Base-by-base conservation (phyloP, 2,888 invertebrate genomes). In the Drosophila prostipennis region DNA sequence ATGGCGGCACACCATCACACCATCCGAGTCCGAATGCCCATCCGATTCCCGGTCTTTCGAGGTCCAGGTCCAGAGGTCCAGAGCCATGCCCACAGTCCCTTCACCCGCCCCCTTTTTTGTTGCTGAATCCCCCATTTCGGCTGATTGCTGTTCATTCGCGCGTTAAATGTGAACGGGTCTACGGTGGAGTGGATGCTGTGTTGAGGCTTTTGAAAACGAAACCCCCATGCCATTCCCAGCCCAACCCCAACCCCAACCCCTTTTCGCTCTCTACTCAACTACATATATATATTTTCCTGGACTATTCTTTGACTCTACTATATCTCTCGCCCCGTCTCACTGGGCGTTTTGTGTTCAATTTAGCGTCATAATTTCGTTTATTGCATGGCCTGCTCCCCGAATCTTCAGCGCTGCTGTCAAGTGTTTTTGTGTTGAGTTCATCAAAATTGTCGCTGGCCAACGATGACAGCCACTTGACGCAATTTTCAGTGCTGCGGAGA, bases 341-440 rank as follows among this genome's bases (percentile, higher is more conserved):
- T 82, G 86, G 73, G 57, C 72, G 83, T 79, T 87, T 85, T 77
- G 79, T 85, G 89, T 80, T 89, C 89, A 88, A 88, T 88, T 88
- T 89, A 88, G 89, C 80, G 79, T 84, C 80, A 87, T 88, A 89
- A 88, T 88, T 88, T 82, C 79, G 85, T 84, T 88, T 79, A 88
- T 89, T 79, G 84, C 78, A 72, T 74, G 71, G 78, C 77, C 79
- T 72, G 51, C 37, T 10, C 52, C 54, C 19, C 34, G 7, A 14
- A 55, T 52, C 64, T 49, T 45, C 65, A 43, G 32, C 67, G 73
- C 78, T 77, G 83, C 77, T 80, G 83, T 86, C 88, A 86, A 85
- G 84, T 85, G 83, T 88, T 85, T 63, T 85, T 34, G 34, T 87
- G 88, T 85, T 88, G 83, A 85, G 84, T 88, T 85, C 87, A 88